Evolutionary conservation across 1,140 invertebrate species (phyloP), one percentile per base, ranked within the genome.

Genomic region (Nasonia vitripennis): DNA sequence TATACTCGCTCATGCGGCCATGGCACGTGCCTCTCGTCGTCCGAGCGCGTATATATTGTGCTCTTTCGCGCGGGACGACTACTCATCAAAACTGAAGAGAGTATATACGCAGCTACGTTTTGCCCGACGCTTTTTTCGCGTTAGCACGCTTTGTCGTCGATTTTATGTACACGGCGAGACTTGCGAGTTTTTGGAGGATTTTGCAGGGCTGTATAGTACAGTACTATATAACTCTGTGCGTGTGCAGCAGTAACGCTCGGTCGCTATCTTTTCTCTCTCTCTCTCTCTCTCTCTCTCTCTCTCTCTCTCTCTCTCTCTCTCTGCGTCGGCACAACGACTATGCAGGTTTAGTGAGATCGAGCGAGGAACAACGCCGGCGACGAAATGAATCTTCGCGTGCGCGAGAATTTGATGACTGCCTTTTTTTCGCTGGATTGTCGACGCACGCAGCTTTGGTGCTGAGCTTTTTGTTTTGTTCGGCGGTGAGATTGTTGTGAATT

Each of bases 1-100:
- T 62, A 17, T 20, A 12, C 45, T 51, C 48, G 48, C 48, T 12
- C 14, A 51, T 51, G 14, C 10, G 48, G 2, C 12, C 4, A 4
- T 51, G 48, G 48, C 48, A 51, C 48, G 48, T 51, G 48, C 48
- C 48, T 51, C 48, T 37, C 34, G 34, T 37, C 5, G 48, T 51
- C 5, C 48, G 27, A 27, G 27, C 1, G 27, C 27, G 48, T 17
- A 51, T 55, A 20, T 55, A 55, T 55, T 55, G 62, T 17, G 62
- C 14, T 67, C 3, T 17, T 67, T 67, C 20, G 62, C 14, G 62
- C 20, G 67, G 23, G 68, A 51, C 74, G 74, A n/a, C 17, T 74
- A 41, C 37, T 77, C 74, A 75, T 75, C 73, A 75, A 41, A 75
- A 75, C 73, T 75, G 73, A 75, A 75, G 37, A 37, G 73, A 27